Conservation (phyloP, 1,140 invertebrate species). For the Uloborus diversus region DNA sequence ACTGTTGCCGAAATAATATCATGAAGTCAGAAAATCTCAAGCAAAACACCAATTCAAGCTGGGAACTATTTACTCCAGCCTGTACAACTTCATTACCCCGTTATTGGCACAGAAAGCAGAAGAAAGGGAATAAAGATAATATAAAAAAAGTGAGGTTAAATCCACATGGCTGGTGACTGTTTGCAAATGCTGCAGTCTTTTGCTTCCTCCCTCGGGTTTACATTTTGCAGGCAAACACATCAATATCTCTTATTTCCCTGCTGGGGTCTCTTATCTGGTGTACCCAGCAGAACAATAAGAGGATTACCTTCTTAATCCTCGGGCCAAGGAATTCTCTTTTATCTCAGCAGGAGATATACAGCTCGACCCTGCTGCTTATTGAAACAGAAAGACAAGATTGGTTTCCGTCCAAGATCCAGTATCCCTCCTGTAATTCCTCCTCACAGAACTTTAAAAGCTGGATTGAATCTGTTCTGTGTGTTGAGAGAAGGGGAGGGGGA, state of each 20-base stretch:
- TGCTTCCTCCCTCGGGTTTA: constrained; percentile 22
- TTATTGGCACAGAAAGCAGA: constrained; percentile 23
- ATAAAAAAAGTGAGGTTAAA: too few species aligned
- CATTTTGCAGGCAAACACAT: constrained; percentile 37
- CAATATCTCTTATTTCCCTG: constrained; percentile 6
- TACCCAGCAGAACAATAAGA: constrained; percentile 51
- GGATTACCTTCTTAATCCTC: constrained; percentile 33
- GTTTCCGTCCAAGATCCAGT: not conserved
- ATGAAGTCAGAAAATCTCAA: too few species aligned
- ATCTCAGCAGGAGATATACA: constrained; percentile 10
- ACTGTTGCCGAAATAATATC: too few species aligned
- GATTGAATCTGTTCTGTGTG: too few species aligned
- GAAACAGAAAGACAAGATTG: constrained; percentile 28
- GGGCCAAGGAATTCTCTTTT: constrained; percentile 20
- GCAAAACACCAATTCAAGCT: too few species aligned
- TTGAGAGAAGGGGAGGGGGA: too few species aligned
- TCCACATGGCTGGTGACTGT: not conserved
- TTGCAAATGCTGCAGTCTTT: constrained; percentile 1
- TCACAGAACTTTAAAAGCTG: too few species aligned
- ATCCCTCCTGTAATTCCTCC: constrained; percentile 26
- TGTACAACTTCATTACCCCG: constrained; percentile 7
- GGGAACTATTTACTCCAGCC: too few species aligned
- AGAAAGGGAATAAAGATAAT: not conserved
- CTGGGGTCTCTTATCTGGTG: constrained; percentile 30
- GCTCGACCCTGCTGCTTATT: constrained; percentile 7